phyloP scores from a whole-genome alignment of 1,140 invertebrate genomes.

The Fopius arisanus region DNA sequence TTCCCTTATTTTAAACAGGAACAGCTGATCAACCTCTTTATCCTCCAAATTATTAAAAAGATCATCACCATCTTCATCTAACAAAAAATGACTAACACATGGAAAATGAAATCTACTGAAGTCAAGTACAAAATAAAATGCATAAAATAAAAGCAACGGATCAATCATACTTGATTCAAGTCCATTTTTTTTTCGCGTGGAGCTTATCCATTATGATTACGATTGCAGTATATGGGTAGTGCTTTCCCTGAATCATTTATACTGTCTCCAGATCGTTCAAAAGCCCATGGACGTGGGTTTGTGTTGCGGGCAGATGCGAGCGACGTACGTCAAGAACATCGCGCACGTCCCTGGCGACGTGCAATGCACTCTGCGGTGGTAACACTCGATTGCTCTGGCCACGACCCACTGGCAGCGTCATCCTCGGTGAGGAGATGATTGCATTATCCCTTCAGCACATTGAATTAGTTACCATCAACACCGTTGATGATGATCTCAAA shows the following conservation, averaged over 20 bases:
- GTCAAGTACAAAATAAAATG: too few relatives aligned
- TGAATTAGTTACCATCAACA: slow-evolving; percentile 60
- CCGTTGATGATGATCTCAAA: slow-evolving; percentile 56
- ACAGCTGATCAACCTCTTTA: too few relatives aligned
- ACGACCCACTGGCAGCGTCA: slow-evolving; percentile 53
- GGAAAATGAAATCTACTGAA: too few relatives aligned
- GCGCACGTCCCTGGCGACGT: slow-evolving; percentile 56
- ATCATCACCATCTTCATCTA: too few relatives aligned
- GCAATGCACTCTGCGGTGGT: slow-evolving; percentile 57
- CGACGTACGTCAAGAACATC: slow-evolving; percentile 56
- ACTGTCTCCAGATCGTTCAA: slow-evolving; percentile 50
- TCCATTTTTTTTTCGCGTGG: not conserved
- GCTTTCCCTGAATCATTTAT: not conserved
- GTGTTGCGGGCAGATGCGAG: slow-evolving; percentile 57
- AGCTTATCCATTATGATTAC: too few relatives aligned
- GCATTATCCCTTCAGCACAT: slow-evolving; percentile 59
- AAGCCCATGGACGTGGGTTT: slow-evolving; percentile 64
- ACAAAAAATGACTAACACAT: too few relatives aligned
- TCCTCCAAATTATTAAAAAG: too few relatives aligned
- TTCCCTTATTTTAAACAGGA: too few relatives aligned
- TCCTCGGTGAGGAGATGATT: slow-evolving; percentile 52
- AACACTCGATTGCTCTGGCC: slow-evolving; percentile 59
- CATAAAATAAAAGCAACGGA: too few relatives aligned
- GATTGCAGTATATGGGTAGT: not conserved
- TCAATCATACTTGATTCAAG: too few relatives aligned